A percentile compares a stretch with the other conserved stretches of the same genome.
These are phyloP conservation scores for Griposia aprilina DNA, from an alignment of 2,888 invertebrate species.

Conservation along the genomic window DNA sequence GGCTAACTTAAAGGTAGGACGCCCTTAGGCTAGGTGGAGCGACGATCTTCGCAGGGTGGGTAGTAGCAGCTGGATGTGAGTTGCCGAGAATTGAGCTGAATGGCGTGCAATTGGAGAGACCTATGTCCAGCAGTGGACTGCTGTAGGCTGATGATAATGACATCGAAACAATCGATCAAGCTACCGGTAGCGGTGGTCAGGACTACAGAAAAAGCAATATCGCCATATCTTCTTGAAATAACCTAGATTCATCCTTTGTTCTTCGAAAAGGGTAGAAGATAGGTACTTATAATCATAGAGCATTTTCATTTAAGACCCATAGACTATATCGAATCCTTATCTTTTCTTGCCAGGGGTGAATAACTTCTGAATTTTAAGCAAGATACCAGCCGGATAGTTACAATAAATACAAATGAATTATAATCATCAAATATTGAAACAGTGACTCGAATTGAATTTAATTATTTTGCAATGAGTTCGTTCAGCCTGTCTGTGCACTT, in stretches of 20 bases:
- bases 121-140: too few species aligned
- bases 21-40: too few species aligned
- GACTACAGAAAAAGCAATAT: background rate
- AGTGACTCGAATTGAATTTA: constrained; percentile 21
- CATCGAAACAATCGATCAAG: background rate
- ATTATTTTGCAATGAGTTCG: constrained; percentile 19
- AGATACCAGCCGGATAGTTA: constrained; percentile 17
- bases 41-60: background rate
- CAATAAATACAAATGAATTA: constrained; percentile 33
- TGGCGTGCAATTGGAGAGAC: too few species aligned
- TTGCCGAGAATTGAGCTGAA: too few species aligned
- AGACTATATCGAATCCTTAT: constrained; percentile 6
- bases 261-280: background rate
- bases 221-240: too few species aligned
- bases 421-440: constrained; percentile 36
- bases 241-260: background rate
- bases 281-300: background rate
- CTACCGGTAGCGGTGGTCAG: too few species aligned
- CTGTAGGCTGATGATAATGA: too few species aligned
- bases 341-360: constrained; percentile 12
- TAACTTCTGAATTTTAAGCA: constrained; percentile 30
- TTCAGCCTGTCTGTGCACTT: background rate
- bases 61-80: background rate
- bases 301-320: background rate
- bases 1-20: too few species aligned